Base-by-base conservation (phyloP, 1,140 invertebrate genomes). In the Popillia japonica region DNA sequence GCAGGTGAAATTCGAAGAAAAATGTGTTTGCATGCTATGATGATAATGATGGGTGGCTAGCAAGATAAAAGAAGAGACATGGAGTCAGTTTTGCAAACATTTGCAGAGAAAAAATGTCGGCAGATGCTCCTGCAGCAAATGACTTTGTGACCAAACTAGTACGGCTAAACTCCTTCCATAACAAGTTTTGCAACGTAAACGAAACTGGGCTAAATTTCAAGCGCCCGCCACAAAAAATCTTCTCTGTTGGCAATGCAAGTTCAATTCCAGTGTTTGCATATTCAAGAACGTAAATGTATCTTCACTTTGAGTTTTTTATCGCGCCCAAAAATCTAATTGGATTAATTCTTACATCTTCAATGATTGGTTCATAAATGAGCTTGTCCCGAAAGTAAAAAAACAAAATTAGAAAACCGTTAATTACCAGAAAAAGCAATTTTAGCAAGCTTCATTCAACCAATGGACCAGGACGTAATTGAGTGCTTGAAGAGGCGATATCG, bases 101-200 rank as follows among this genome's bases (percentile, higher is more conserved):
- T 44, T 79, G 78, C 76, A 80, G 81, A 9, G 79, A 77, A 81
- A 79, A 78, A 73, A 72, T n/a, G n/a, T n/a, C n/a, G n/a, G n/a
- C n/a, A n/a, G n/a, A n/a, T 48, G 2, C 22, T 78, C 40, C 48
- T 23, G 22, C 17, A 76, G 55, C 14, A 76, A 41, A 44, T 76
- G 44, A 48, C 44, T 48, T 48, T 48, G 44, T 48, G 44, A 48
- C 6, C 44, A 48, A 48, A 48, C 44, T 48, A 48, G 44, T 48
- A 48, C 44, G 44, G 44, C 2, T 48, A 48, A 48, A 48, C 44
- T 68, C 44, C 44, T 48, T 48, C 64, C 64, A 61, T 82, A 84
- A 34, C 81, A 85, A 83, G 80, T 88, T 59, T 87, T 87, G 78
- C n/a, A 87, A 88, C 81, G 83, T 82, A 75, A 87, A 87, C 77